Base-by-base conservation (phyloP, 2,888 invertebrate genomes). In the Oeneis ivallda region DNA sequence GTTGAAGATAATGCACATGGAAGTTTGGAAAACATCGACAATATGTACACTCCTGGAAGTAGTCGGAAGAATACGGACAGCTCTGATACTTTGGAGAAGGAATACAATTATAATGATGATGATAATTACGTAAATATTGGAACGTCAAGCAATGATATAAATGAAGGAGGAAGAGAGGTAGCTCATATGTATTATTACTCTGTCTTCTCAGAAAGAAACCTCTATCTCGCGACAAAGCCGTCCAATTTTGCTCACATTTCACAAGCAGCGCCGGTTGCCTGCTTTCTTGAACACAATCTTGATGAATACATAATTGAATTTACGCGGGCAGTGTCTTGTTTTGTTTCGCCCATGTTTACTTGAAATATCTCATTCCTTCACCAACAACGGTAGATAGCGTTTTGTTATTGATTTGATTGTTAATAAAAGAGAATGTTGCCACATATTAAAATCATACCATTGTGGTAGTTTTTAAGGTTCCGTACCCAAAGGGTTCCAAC, bases 11-110 rank as follows among this genome's bases (percentile, higher is more conserved):
- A 78, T 41, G 83, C 82, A n/a, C 84, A 80, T 66, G 87, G 82
- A 0, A 89, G 86, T 68, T 75, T 83, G 32, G 90, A 91, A 60
- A 87, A 85, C 0, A 69, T 89, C 53, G 86, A 90, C 61, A 81
- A 85, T 68, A 81, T 86, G 37, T 89, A 86, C 60, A 83, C 86
- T 0, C 89, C 90, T 0, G 81, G 86, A 0, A 86, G 86, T 64
- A 90, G 88, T 74, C 75, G 89, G 47, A 92, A 90, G 67, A 90
- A 91, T 65, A 90, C 89, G 0, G 90, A 90, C 56, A 89, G 87
- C 63, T 86, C 89, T 0, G 92, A 92, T 71, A 88, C 86, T 0
- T 71, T 89, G 66, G 89, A 91, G 47, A 87, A 81, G 65, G 90
- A 92, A 62, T 89, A 83, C 41, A 84, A 81, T 71, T 79, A 78